Conservation (phyloP, 1,140 invertebrate species). For the Sipha flava region DNA sequence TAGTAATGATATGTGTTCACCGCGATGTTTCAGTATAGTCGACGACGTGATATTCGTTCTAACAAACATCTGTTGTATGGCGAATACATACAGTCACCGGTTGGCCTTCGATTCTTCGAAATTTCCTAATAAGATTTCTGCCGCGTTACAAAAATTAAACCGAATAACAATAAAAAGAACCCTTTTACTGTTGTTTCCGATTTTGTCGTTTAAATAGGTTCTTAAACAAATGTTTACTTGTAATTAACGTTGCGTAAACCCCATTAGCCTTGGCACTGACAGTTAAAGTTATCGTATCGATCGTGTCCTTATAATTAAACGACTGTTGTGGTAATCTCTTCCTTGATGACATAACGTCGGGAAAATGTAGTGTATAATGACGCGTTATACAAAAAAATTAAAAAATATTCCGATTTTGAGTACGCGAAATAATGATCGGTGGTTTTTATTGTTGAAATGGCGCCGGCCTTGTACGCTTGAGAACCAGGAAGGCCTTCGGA, state of each 20-base stretch:
- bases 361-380: background rate
- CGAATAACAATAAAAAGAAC: background rate
- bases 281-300: background rate
- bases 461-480: slow-evolving; percentile 1
- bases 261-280: slow-evolving; percentile 20
- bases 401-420: background rate
- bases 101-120: background rate
- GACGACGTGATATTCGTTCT: too few species aligned
- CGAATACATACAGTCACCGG: background rate
- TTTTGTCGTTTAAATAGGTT: background rate
- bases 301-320: background rate
- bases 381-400: background rate
- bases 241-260: slow-evolving; percentile 13
- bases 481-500: slow-evolving; percentile 26
- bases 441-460: background rate
- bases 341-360: slow-evolving; percentile 16
- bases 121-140: background rate
- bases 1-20: too few species aligned
- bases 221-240: background rate
- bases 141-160: background rate
- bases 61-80: too few species aligned
- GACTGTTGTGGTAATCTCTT: background rate
- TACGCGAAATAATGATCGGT: background rate
- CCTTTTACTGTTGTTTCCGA: background rate
- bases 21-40: too few species aligned